These are phyloP conservation scores for Hirudinaria manillensis DNA, from an alignment of 2,888 invertebrate species.

Conservation along the genomic window DNA sequence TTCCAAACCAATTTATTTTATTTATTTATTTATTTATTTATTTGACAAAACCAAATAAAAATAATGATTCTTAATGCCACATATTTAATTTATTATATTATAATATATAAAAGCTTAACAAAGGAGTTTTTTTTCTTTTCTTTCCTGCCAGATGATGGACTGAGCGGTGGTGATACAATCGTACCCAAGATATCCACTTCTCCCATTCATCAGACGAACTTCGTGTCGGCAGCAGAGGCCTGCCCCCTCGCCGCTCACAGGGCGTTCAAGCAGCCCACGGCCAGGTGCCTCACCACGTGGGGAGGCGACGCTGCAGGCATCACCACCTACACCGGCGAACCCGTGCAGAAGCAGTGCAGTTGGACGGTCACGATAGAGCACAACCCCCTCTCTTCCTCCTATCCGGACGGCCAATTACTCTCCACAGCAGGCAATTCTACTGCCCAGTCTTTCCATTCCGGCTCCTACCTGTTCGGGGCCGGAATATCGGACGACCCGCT, in stretches of 20 bases:
- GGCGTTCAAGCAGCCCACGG: constrained; percentile 41
- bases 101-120: too few species aligned
- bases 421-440: not conserved
- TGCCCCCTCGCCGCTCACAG: constrained; percentile 47
- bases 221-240: constrained; percentile 44
- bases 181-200: constrained; percentile 41
- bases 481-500: constrained; percentile 46
- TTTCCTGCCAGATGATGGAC: constrained; percentile 33
- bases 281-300: constrained; percentile 49
- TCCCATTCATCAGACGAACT: constrained; percentile 37
- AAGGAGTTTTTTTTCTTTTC: too few species aligned
- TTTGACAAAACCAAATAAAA: too few species aligned
- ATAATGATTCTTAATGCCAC: too few species aligned
- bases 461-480: constrained; percentile 50
- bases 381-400: constrained; percentile 38
- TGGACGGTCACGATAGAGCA: constrained; percentile 49
- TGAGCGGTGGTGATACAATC: constrained; percentile 32
- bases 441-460: constrained; percentile 38
- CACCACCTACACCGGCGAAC: constrained; percentile 49
- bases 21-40: too few species aligned
- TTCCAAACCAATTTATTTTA: too few species aligned
- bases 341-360: constrained; percentile 41
- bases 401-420: not conserved
- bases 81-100: too few species aligned
- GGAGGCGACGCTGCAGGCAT: constrained; percentile 44